Percentiles rank a stretch among this genome's conserved stretches.
These are phyloP conservation scores for Thalassaphorura encarpata DNA, from an alignment of 1,140 invertebrate genomes.

Conservation along the genomic window DNA sequence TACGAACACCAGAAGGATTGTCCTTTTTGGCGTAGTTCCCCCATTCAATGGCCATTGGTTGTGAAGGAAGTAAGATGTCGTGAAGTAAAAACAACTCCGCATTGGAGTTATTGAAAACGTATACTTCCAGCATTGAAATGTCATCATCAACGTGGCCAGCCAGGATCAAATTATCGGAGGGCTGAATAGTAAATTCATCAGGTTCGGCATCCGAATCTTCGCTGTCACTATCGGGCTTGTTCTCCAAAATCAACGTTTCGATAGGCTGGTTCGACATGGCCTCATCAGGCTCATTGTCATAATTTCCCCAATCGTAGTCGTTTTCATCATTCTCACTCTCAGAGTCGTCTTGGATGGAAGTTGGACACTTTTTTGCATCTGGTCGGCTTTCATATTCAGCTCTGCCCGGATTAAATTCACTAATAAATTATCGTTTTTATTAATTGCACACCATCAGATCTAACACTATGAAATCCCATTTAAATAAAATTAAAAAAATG, in stretches of 20 bases:
- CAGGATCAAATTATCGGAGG: constrained; percentile 81
- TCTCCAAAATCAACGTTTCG: constrained; percentile 52
- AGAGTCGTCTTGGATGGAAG: neutral
- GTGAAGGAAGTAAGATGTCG: constrained; percentile 74
- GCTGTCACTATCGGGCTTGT: constrained; percentile 44
- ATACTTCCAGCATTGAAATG: constrained; percentile 73
- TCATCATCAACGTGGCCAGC: constrained; percentile 78
- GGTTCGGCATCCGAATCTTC: constrained; percentile 62
- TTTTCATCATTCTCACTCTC: constrained; percentile 42
- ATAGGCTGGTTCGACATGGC: constrained; percentile 56
- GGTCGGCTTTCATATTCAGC: constrained; percentile 33
- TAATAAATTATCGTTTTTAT: neutral
- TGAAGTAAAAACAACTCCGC: constrained; percentile 87
- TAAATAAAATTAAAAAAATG: neutral
- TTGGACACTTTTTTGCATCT: constrained; percentile 31
- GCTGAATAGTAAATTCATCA: constrained; percentile 80
- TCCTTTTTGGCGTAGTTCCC: constrained; percentile 65
- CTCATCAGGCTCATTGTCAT: constrained; percentile 35
- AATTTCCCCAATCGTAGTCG: constrained; percentile 44
- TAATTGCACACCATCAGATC: too few relatives aligned
- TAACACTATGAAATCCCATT: neutral
- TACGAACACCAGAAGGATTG: constrained; percentile 48
- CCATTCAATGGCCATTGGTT: constrained; percentile 88
- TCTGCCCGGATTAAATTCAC: constrained; percentile 6
- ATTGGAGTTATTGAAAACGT: constrained; percentile 83